phyloP scores from a whole-genome alignment of 2,888 invertebrate genomes.

The Apotomis betuletana region DNA sequence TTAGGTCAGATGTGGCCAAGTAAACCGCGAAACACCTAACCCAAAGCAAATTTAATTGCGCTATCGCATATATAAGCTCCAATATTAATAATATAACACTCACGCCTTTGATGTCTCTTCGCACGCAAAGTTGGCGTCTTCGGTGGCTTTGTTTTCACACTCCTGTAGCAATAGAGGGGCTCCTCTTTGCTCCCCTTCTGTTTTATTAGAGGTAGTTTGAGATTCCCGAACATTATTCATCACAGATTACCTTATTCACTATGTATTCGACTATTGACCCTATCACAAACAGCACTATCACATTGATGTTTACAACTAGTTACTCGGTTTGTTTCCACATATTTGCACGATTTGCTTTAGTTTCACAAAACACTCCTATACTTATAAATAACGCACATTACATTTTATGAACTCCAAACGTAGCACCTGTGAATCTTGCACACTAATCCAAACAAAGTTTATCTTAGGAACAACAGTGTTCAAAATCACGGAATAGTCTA shows the following conservation, averaged over 20 bases:
- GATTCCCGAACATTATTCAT: constrained; percentile 81
- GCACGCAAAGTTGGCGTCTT: constrained; percentile 82
- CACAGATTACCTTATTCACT: constrained; percentile 48
- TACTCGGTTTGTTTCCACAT: not conserved
- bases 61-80: constrained; percentile 3
- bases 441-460: too few relatives aligned
- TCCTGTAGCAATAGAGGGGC: constrained; percentile 77
- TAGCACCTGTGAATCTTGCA: too few relatives aligned
- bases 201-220: constrained; percentile 81
- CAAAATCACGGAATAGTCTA: not conserved
- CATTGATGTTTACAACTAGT: not conserved
- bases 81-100: constrained; percentile 51
- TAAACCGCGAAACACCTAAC: not conserved
- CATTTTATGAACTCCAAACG: too few relatives aligned
- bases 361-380: not conserved
- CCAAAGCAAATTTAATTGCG: constrained; percentile 13
- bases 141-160: constrained; percentile 81
- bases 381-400: too few relatives aligned
- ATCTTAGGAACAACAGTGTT: not conserved
- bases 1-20: not conserved
- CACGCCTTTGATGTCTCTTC: constrained; percentile 80
- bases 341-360: not conserved
- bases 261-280: constrained; percentile 12
- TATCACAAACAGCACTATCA: not conserved
- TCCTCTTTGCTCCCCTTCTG: constrained; percentile 74